Evolutionary conservation across 2,888 invertebrate genomes (phyloP), one percentile per base, ranked within the genome.

Genomic region (Ormyrus pomaceus): DNA sequence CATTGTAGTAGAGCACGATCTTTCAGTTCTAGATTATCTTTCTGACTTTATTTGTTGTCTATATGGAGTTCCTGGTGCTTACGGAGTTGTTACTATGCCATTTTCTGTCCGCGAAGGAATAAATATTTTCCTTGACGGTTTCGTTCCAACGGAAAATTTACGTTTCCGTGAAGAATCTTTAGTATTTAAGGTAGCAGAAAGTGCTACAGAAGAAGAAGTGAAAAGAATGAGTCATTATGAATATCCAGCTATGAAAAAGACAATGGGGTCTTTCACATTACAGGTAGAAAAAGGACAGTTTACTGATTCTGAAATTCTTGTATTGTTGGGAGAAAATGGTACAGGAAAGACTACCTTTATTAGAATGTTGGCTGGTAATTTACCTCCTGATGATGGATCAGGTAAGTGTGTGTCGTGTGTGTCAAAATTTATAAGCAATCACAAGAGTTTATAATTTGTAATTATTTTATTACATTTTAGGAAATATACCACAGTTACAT

Each of bases 261-360:
- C 94, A 0, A 95, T 97, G 93, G 95, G 95, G 61, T 91, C 91
- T 87, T 98, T 99, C 90, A 92, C 93, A 75, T 92, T 99, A 83
- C 91, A 92, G 5, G 97, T 99, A 9, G 93, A 95, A 83, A 93
- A 95, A 83, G 99, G 99, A 9, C 97, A 98, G 89, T 99, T 99
- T 91, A 99, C 99, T 11, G 99, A 99, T 91, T 99, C 99, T 0
- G 99, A 99, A 92, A 99, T 99, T 91, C 94, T 99, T 87, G 99
- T 99, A 9, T 93, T 99, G 89, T 93, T 99, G 81, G 96, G 96
- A 59, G 99, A 99, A 91, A 99, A 99, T 91, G 99, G 99, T 83
- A 99, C 99, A 46, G 99, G 99, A 66, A 99, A 99, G 92, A 99
- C 99, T 0, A 99, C 99, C 7, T 98, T 99, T 90, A 99, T 99